Conservation (phyloP, 2,113 vertebrate genomes). For the Puntigrus tetrazona region DNA sequence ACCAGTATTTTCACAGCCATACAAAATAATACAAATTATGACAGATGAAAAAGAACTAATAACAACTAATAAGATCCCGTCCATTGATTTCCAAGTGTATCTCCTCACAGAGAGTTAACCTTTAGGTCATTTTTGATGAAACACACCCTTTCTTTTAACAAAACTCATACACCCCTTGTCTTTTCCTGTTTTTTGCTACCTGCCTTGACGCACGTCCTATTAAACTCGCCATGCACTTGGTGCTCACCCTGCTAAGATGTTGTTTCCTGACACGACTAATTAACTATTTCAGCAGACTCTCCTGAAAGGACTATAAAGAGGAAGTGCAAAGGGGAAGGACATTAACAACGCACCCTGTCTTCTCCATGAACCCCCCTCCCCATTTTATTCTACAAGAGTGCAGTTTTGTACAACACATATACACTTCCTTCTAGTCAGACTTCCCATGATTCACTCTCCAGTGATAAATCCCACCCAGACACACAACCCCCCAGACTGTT, state of each 20-base stretch:
- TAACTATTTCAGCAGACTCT: slow-evolving; percentile 57
- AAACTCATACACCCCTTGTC: slow-evolving; percentile 71
- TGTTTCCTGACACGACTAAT: slow-evolving; percentile 59
- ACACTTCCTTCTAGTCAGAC: slow-evolving; percentile 73
- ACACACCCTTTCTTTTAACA: slow-evolving; percentile 72
- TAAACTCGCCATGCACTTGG: slow-evolving; percentile 73
- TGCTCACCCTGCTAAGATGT: slow-evolving; percentile 52
- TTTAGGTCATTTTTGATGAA: slow-evolving; percentile 58
- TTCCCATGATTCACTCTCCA: slow-evolving; percentile 66
- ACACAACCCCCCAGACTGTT: not conserved
- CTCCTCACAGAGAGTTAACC: slow-evolving; percentile 42
- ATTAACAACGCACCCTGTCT: slow-evolving; percentile 63
- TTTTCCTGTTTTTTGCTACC: slow-evolving; percentile 82
- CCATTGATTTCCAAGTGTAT: slow-evolving; percentile 12
- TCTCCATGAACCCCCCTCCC: slow-evolving; percentile 54
- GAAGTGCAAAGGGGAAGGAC: slow-evolving; percentile 64
- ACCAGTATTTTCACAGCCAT: not conserved
- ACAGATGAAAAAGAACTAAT: slow-evolving; percentile 34
- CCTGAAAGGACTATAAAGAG: slow-evolving; percentile 59
- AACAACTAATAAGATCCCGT: slow-evolving; percentile 55
- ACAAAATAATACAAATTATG: not conserved
- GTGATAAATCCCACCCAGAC: slow-evolving; percentile 33
- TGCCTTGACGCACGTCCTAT: slow-evolving; percentile 78
- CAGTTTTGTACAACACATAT: slow-evolving; percentile 62
- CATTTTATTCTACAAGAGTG: slow-evolving; percentile 54